Percentiles rank a stretch among this genome's conserved stretches.
Evolutionary conservation across 2,797 vertebrate species (phyloP).

Genomic region (Rhadinocentrus ornatus): DNA sequence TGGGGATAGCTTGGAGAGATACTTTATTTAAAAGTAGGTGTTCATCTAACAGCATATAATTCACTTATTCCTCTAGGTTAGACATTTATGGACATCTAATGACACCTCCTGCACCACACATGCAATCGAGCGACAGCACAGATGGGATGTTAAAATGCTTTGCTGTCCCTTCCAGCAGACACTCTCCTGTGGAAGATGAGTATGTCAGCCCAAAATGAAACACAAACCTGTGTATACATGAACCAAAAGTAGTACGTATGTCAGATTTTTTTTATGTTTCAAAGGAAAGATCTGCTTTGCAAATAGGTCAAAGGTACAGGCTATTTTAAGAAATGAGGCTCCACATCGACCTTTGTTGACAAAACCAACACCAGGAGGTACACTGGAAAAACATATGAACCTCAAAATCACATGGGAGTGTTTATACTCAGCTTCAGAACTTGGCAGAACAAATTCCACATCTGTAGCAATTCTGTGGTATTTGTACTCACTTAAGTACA

Average conservation of each 20-base stretch:
- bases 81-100: conserved; percentile 12
- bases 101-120: conserved; percentile 10
- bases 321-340: conserved; percentile 40
- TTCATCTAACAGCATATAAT: conserved; percentile 19
- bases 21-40: conserved; percentile 22
- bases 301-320: conserved; percentile 53
- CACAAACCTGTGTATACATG: conserved; percentile 17
- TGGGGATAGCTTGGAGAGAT: conserved; percentile 18
- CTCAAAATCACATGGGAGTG: conserved; percentile 40
- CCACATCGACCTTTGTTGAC: conserved; percentile 39
- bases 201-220: conserved; percentile 22
- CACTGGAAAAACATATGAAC: conserved; percentile 40
- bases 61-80: conserved; percentile 15
- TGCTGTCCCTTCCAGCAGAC: conserved; percentile 14
- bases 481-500: conserved; percentile 26
- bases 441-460: conserved; percentile 46
- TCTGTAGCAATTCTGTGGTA: conserved; percentile 36
- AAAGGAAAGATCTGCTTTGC: conserved; percentile 19
- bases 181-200: conserved; percentile 4
- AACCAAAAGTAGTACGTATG: conserved; percentile 11
- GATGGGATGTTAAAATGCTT: conserved; percentile 22
- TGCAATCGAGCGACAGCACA: conserved; percentile 10
- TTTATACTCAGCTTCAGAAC: conserved; percentile 39
- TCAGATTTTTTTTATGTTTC: neutral
- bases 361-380: conserved; percentile 38